Evolutionary conservation across 2,797 vertebrate species (phyloP).

Genomic region (Brachyalestes nurse): DNA sequence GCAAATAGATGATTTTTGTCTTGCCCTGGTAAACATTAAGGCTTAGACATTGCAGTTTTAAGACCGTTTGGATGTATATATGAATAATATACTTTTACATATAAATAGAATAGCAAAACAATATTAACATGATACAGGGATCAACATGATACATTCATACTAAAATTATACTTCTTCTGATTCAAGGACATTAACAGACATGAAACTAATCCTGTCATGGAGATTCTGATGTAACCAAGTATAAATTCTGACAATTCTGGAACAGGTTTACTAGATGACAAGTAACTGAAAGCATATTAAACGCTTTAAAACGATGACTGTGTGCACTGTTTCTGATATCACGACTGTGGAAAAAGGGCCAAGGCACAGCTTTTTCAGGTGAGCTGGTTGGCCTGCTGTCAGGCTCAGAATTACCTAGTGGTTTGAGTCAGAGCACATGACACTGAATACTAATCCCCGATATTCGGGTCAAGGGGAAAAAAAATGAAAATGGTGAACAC

Average conservation of each 20-base stretch:
- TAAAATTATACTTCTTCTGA: not conserved
- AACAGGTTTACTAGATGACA: not conserved
- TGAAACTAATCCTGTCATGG: not conserved
- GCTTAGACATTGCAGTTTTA: not conserved
- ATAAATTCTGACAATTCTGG: not conserved
- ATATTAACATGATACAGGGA: too few species aligned
- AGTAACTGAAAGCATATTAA: not conserved
- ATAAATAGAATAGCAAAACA: not conserved
- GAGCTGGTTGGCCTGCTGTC: not conserved
- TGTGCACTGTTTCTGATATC: not conserved
- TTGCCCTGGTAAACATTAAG: not conserved
- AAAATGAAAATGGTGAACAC: not conserved
- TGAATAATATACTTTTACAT: not conserved
- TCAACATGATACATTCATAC: too few species aligned
- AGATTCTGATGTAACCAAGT: not conserved
- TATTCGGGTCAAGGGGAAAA: not conserved
- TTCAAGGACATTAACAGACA: not conserved
- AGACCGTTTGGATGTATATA: not conserved
- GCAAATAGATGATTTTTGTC: too few species aligned
- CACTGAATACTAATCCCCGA: not conserved
- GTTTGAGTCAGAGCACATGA: not conserved
- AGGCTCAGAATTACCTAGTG: conserved; percentile 3
- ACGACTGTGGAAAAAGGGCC: not conserved
- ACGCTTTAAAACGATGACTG: not conserved
- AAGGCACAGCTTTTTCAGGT: not conserved